phyloP scores from a whole-genome alignment of 2,797 vertebrate genomes.

The Coilia nasus region DNA sequence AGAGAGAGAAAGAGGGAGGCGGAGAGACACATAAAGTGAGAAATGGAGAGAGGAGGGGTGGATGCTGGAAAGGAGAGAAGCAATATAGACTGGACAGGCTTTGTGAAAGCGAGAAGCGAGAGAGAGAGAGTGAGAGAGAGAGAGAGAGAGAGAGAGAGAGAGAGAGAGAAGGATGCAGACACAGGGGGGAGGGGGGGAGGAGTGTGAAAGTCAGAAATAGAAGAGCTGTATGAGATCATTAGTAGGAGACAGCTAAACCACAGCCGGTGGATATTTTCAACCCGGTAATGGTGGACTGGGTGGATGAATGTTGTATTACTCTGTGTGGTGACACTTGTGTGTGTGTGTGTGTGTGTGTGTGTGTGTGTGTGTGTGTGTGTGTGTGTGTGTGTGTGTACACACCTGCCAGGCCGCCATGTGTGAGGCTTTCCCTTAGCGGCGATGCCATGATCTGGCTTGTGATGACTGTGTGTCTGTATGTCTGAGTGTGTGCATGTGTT shows the following conservation, averaged over 20 bases:
- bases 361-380: neutral
- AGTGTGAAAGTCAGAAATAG: neutral
- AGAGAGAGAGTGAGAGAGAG: neutral
- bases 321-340: neutral
- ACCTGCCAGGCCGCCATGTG: neutral
- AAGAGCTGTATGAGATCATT: neutral
- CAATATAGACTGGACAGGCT: no score
- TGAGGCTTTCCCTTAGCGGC: neutral
- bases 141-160: neutral
- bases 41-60: neutral
- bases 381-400: neutral
- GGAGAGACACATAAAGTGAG: neutral
- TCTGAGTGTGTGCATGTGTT: neutral
- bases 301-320: neutral
- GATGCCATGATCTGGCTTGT: neutral
- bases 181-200: neutral
- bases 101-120: no score
- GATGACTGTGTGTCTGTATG: neutral
- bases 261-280: neutral
- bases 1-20: neutral
- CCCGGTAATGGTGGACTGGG: neutral
- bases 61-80: no score
- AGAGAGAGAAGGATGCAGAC: neutral
- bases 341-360: constrained; percentile 15
- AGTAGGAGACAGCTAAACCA: neutral